A percentile compares a stretch with the other conserved stretches of the same genome.
Evolutionary conservation across 2,113 vertebrate genomes (phyloP).

Genomic region (Lophotis ruficrista): DNA sequence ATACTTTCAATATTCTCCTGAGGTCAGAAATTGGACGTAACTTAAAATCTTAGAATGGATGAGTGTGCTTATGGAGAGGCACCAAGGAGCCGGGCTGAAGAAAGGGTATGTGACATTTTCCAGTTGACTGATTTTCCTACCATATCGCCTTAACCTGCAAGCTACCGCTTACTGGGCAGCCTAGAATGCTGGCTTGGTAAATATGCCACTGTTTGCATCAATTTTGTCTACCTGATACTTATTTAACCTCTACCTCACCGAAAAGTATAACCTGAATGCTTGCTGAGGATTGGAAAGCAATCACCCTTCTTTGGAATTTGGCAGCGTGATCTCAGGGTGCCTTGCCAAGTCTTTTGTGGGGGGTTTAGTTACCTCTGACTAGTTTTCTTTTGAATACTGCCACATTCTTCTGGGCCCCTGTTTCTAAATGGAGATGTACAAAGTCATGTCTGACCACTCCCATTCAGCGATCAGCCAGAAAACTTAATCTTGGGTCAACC

Average conservation of each 20-base stretch:
- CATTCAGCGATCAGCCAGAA: background rate
- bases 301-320: background rate
- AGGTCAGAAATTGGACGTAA: background rate
- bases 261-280: background rate
- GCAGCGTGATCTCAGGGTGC: background rate
- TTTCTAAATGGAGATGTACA: constrained; percentile 46
- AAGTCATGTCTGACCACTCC: background rate
- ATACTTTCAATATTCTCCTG: background rate
- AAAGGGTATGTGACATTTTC: background rate
- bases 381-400: constrained; percentile 48
- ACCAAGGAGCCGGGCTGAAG: background rate
- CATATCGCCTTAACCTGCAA: background rate
- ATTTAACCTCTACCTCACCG: background rate
- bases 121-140: background rate
- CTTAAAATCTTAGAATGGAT: background rate
- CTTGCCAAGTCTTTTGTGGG: constrained; percentile 41
- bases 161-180: background rate
- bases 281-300: background rate
- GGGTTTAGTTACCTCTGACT: constrained; percentile 28
- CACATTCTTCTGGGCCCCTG: background rate
- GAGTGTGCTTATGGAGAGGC: background rate
- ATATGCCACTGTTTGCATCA: background rate
- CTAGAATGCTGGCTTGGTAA: background rate
- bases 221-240: background rate
- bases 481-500: constrained; percentile 6